Percentiles rank a stretch among this genome's conserved stretches.
These are phyloP conservation scores for Propithecus coquereli DNA, from an alignment of 2,113 vertebrate species.

Conservation along the genomic window DNA sequence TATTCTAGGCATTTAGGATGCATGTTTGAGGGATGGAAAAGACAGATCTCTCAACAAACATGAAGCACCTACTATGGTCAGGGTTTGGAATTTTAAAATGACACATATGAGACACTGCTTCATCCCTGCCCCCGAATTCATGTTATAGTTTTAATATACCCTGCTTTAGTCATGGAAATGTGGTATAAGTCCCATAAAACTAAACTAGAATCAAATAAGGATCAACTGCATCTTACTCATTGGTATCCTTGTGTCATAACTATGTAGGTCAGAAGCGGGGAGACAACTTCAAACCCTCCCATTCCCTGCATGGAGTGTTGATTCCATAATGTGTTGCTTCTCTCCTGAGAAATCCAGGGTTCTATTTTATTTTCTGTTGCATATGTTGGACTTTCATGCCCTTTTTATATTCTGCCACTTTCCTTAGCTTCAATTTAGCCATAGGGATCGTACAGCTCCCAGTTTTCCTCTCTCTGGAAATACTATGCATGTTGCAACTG, in stretches of 20 bases:
- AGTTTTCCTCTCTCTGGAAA: not conserved
- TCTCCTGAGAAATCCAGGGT: not conserved
- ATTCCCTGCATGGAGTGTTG: not conserved
- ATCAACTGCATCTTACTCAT: not conserved
- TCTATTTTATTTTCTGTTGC: not conserved
- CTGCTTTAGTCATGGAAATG: not conserved
- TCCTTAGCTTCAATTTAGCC: not conserved
- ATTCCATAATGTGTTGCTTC: not conserved
- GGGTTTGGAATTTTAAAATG: slow-evolving; percentile 28
- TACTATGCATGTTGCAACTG: not conserved
- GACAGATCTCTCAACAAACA: not conserved
- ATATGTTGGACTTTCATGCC: not conserved
- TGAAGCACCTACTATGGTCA: not conserved
- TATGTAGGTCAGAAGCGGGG: not conserved
- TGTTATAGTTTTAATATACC: not conserved
- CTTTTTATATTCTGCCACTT: not conserved
- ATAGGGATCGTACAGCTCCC: not conserved
- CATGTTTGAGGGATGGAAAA: not conserved
- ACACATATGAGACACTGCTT: not conserved
- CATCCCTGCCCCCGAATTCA: not conserved
- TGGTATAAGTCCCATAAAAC: not conserved
- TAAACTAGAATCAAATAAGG: not conserved
- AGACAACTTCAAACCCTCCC: not conserved
- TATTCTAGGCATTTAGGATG: not conserved
- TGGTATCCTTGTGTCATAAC: not conserved